Percentiles rank a stretch among this genome's conserved stretches.
Conservation (phyloP, 2,888 invertebrate species). For the Poecilus cupreus region DNA sequence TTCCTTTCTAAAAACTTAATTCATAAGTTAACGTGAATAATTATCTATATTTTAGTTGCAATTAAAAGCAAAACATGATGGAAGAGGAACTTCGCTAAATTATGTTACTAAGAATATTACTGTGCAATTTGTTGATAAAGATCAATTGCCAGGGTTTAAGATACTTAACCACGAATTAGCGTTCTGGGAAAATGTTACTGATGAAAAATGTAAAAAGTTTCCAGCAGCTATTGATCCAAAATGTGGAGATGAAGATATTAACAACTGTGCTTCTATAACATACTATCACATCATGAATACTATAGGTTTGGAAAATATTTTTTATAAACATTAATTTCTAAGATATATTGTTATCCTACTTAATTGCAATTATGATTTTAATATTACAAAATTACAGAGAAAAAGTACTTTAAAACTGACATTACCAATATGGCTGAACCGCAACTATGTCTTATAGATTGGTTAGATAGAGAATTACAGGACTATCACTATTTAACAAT, state of each 20-base stretch:
- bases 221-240: slow-evolving; percentile 57
- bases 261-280: slow-evolving; percentile 10
- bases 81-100: slow-evolving; percentile 69
- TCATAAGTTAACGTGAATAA: too few species aligned
- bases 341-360: too few species aligned
- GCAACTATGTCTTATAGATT: slow-evolving; percentile 42
- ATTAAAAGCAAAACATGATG: slow-evolving; percentile 74
- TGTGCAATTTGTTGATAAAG: slow-evolving; percentile 73
- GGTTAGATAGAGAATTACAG: slow-evolving; percentile 73
- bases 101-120: slow-evolving; percentile 66
- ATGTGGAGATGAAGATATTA: slow-evolving; percentile 48
- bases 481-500: slow-evolving; percentile 72
- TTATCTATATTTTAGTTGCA: slow-evolving; percentile 72
- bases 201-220: slow-evolving; percentile 15
- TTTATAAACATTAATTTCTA: neutral
- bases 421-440: neutral
- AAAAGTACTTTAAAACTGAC: neutral
- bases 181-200: slow-evolving; percentile 6
- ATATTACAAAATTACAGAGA: neutral
- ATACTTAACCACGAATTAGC: slow-evolving; percentile 6
- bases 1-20: too few species aligned
- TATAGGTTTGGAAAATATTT: slow-evolving; percentile 15
- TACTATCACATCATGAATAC: slow-evolving; percentile 31
- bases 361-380: too few species aligned
- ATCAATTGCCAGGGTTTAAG: slow-evolving; percentile 73